These are phyloP conservation scores for Antechinus flavipes DNA, from an alignment of 2,113 vertebrate species.

Conservation along the genomic window DNA sequence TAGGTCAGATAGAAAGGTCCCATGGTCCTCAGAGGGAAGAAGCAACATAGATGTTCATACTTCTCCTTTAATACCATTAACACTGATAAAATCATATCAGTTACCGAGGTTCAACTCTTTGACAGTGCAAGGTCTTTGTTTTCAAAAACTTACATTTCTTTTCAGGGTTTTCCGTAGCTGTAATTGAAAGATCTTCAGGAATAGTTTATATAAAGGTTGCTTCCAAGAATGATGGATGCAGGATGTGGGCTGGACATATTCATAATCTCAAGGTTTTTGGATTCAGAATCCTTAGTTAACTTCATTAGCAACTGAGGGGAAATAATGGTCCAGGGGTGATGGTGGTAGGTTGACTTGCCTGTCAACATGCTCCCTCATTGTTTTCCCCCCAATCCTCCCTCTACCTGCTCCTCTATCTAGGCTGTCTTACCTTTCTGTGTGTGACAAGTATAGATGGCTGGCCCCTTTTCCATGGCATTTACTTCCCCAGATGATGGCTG, in stretches of 20 bases:
- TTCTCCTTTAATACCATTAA: neutral
- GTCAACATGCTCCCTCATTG: neutral
- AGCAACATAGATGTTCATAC: neutral
- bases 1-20: neutral
- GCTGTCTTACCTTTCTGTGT: neutral
- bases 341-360: neutral
- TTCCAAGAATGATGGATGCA: neutral
- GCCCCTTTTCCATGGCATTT: neutral
- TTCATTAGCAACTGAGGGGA: neutral
- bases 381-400: neutral
- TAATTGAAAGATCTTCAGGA: neutral
- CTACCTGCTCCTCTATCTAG: neutral
- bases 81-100: neutral
- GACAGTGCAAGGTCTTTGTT: neutral
- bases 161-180: neutral
- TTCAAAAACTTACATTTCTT: neutral
- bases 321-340: neutral
- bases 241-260: neutral
- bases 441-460: neutral
- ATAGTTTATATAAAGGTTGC: neutral
- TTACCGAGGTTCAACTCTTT: neutral
- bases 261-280: neutral
- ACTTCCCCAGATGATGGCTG: neutral
- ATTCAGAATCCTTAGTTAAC: neutral
- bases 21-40: neutral